Conservation (phyloP, 2,888 invertebrate species). For the Serrognathus titanus region DNA sequence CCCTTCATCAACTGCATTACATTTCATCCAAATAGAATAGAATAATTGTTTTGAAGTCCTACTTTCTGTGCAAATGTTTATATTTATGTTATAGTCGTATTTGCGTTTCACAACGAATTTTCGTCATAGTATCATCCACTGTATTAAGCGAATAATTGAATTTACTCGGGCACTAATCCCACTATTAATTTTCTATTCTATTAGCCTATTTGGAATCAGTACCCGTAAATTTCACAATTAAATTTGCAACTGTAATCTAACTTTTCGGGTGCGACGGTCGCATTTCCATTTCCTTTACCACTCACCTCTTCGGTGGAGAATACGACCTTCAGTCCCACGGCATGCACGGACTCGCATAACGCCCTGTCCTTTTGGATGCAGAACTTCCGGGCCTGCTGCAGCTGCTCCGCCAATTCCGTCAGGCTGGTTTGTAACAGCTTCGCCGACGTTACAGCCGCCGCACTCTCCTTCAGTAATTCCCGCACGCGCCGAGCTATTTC, state of each 20-base stretch:
- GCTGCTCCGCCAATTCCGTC: conserved; percentile 57
- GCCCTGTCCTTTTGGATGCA: conserved; percentile 68
- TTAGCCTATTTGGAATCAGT: too few species aligned
- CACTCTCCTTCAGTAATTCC: conserved; percentile 56
- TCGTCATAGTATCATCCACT: too few species aligned
- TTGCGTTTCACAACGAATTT: too few species aligned
- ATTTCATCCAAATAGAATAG: too few species aligned
- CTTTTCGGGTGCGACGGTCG: neutral
- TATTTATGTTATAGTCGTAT: too few species aligned
- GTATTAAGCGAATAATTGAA: too few species aligned
- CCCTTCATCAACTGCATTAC: too few species aligned
- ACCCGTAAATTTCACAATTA: conserved; percentile 1
- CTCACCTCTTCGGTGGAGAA: conserved; percentile 62
- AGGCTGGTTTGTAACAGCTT: conserved; percentile 57
- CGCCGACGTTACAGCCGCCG: conserved; percentile 55
- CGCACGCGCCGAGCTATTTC: conserved; percentile 58
- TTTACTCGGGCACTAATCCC: too few species aligned
- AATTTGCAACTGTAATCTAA: neutral
- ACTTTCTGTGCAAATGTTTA: too few species aligned
- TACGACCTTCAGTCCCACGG: conserved; percentile 64
- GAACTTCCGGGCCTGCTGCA: conserved; percentile 60
- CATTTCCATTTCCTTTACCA: neutral
- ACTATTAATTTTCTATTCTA: too few species aligned
- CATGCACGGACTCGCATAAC: conserved; percentile 73
- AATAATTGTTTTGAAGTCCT: too few species aligned